Conservation (phyloP, 2,797 vertebrate genomes). For the Ceryle rudis region DNA sequence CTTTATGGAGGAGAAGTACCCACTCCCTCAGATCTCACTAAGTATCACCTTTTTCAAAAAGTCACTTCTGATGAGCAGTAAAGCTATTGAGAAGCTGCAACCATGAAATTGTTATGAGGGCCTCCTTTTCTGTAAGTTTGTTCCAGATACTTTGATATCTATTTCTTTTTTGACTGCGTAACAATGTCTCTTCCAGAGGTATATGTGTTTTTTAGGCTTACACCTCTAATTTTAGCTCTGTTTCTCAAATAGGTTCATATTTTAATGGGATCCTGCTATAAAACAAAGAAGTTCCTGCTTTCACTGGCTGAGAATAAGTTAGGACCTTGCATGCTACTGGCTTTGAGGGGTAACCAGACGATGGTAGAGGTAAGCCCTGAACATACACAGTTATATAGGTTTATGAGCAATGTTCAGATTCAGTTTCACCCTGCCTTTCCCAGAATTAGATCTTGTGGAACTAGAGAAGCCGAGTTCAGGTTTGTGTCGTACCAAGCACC, state of each 20-base stretch:
- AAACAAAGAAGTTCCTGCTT: constrained; percentile 98
- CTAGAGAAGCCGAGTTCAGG: not conserved
- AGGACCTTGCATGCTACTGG: constrained; percentile 97
- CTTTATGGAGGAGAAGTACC: not conserved
- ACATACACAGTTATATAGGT: not conserved
- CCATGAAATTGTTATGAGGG: not conserved
- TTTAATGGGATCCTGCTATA: constrained; percentile 99
- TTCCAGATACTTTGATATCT: not conserved
- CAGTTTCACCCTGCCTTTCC: not conserved
- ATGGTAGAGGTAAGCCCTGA: constrained; percentile 92
- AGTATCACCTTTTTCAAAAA: not conserved
- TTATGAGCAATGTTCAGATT: not conserved
- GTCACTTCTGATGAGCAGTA: not conserved
- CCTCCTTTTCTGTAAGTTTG: not conserved
- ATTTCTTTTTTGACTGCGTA: not conserved
- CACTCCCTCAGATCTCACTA: not conserved
- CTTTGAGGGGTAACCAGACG: constrained; percentile 96
- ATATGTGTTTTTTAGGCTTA: not conserved
- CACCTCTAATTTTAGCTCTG: not conserved
- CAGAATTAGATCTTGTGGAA: not conserved
- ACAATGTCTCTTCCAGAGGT: not conserved
- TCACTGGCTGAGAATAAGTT: constrained; percentile 98
- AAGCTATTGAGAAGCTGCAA: not conserved
- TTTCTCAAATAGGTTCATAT: constrained; percentile 90
- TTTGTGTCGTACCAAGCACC: not conserved